Base-by-base conservation (phyloP, 2,888 invertebrate species). In the Leptopilina drosophilae region DNA sequence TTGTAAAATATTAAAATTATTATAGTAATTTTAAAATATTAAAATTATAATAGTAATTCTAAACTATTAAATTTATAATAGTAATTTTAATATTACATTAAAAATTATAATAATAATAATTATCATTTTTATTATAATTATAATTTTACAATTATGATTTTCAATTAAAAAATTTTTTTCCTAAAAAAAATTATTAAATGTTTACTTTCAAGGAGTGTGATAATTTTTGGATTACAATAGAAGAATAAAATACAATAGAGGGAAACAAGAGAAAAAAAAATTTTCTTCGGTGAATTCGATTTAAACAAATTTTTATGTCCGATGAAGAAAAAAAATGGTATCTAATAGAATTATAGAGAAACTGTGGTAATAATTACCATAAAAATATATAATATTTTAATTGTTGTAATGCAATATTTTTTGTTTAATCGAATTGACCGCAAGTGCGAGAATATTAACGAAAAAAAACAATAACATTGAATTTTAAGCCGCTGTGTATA, bases 401-500 rank as follows among this genome's bases (percentile, higher is more conserved):
- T 73, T 73, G 40, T 73, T 40, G 14, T 4, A 9, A 73, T 59
- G 33, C 33, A 73, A 56, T 9, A 8, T n/a, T n/a, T 33, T 53
- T 33, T 53, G 33, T 33, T 33, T 33, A 56, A 73, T 73, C 33
- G 56, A 59, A 73, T 40, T 73, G 20, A 49, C 69, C 11, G 1
- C 14, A 49, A 26, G 69, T 49, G n/a, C n/a, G 9, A 53, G 9
- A 53, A 69, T 7, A 49, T 49, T 2, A 33, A 7, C 53, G 26
- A 69, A 15, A 49, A 49, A 49, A 49, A 49, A 9, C 0, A 46
- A 7, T 46, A 46, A 46, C 4, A 46, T 46, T 46, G 46, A 46
- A 46, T 46, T 46, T 46, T 69, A 56, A 73, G 73, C 56, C 73
- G 73, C 73, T 56, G n/a, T 73, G 73, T 73, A 73, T 33, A 56